phyloP scores from a whole-genome alignment of 2,797 vertebrate species.

The Loris lydekkerianus region DNA sequence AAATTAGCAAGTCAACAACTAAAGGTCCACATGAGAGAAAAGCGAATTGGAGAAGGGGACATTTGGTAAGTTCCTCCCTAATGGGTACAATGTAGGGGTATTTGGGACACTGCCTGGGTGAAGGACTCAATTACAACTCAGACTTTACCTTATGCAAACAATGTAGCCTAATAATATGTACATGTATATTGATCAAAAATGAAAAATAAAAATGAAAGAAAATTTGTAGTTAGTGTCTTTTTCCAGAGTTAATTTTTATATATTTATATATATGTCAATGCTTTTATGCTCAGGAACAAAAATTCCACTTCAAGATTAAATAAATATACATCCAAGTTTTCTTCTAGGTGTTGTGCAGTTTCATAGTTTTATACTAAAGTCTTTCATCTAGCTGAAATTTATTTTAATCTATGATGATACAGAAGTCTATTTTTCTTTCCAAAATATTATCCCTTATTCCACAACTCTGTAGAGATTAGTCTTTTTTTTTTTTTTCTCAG shows the following conservation, averaged over 20 bases:
- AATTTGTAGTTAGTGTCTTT: neutral
- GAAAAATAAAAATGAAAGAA: neutral
- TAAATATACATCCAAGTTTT: neutral
- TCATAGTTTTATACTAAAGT: neutral
- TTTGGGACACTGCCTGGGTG: no score
- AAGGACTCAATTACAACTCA: no score
- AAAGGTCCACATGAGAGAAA: no score
- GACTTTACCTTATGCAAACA: no score
- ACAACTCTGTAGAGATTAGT: neutral
- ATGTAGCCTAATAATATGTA: no score
- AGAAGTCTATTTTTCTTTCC: slow-evolving; percentile 16
- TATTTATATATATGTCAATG: neutral
- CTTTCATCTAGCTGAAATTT: neutral
- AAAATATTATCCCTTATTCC: neutral
- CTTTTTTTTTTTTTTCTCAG: neutral
- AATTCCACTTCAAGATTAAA: neutral
- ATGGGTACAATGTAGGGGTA: no score
- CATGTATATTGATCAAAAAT: no score
- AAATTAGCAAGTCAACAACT: no score
- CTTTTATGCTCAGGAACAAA: neutral
- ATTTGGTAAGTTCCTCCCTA: no score
- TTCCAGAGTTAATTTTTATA: neutral
- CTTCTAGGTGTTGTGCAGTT: neutral
- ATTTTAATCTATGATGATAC: neutral
- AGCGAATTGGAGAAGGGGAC: no score